Conservation (phyloP, 2,797 vertebrate species). For the Uromys caudimaculatus region DNA sequence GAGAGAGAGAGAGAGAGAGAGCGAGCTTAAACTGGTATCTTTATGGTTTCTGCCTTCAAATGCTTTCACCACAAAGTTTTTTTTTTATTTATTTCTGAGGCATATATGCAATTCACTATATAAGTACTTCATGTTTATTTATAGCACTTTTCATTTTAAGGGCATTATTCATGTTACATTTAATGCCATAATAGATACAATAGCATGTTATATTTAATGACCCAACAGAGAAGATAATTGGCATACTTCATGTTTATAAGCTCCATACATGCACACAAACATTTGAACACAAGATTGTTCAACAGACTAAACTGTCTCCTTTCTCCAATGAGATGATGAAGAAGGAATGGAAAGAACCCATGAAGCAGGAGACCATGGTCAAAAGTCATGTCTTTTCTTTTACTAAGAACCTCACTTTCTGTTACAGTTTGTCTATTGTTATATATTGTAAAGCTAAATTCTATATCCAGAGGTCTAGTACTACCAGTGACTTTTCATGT, state of each 20-base stretch:
- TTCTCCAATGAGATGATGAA: not conserved
- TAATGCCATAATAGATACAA: not conserved
- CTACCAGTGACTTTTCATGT: not conserved
- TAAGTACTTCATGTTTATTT: not conserved
- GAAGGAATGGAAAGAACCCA: not conserved
- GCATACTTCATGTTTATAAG: not conserved
- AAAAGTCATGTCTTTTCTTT: not conserved
- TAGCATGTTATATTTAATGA: not conserved
- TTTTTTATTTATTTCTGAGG: not conserved
- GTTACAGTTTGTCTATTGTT: not conserved
- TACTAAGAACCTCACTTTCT: not conserved
- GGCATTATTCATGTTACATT: not conserved
- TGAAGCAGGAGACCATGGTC: not conserved
- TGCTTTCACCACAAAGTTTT: not conserved
- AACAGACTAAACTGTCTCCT: accelerated
- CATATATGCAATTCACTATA: not conserved
- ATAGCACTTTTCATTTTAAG: not conserved
- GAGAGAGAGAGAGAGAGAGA: not conserved
- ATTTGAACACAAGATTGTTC: not conserved
- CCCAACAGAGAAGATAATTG: not conserved
- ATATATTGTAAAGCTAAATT: not conserved
- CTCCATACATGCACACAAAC: not conserved
- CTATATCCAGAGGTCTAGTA: not conserved
- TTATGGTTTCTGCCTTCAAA: not conserved
- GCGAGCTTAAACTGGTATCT: not conserved